Conservation (phyloP, 2,888 invertebrate species). For the Eupithecia subfuscata region DNA sequence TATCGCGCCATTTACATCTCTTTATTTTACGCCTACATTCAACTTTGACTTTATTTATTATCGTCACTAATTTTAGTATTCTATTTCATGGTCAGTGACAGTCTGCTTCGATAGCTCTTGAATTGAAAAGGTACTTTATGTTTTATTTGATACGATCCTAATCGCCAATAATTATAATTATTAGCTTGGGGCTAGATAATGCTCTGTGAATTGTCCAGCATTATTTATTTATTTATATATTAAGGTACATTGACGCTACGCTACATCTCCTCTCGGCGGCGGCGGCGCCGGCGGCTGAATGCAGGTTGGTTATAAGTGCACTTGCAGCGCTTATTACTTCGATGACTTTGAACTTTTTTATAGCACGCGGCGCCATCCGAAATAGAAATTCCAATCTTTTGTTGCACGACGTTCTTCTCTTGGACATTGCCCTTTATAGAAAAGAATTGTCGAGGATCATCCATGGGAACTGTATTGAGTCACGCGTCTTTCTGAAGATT, state of each 20-base stretch:
- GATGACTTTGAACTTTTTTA: slow-evolving; percentile 66
- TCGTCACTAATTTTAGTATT: background rate
- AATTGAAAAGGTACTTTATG: background rate
- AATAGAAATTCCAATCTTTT: slow-evolving; percentile 51
- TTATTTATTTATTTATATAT: too few species aligned
- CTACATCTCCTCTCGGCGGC: slow-evolving; percentile 45
- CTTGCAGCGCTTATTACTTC: slow-evolving; percentile 56
- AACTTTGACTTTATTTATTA: slow-evolving; percentile 12
- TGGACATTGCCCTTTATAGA: slow-evolving; percentile 52
- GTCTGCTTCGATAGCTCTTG: background rate
- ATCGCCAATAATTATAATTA: slow-evolving; percentile 36
- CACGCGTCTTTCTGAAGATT: slow-evolving; percentile 34
- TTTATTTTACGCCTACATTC: slow-evolving; percentile 28
- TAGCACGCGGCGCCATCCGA: slow-evolving; percentile 46
- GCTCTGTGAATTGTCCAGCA: too few species aligned
- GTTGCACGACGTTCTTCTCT: slow-evolving; percentile 49
- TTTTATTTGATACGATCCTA: slow-evolving; percentile 13
- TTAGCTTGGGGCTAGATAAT: too few species aligned
- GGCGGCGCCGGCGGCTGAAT: slow-evolving; percentile 12
- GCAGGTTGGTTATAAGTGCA: slow-evolving; percentile 50
- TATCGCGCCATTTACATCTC: slow-evolving; percentile 34
- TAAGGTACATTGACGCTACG: slow-evolving; percentile 46
- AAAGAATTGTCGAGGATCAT: slow-evolving; percentile 42
- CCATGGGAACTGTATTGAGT: slow-evolving; percentile 49
- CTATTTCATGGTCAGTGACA: background rate